Conservation (phyloP, 2,113 vertebrate species). For the Dunckerocampus dactyliophorus region DNA sequence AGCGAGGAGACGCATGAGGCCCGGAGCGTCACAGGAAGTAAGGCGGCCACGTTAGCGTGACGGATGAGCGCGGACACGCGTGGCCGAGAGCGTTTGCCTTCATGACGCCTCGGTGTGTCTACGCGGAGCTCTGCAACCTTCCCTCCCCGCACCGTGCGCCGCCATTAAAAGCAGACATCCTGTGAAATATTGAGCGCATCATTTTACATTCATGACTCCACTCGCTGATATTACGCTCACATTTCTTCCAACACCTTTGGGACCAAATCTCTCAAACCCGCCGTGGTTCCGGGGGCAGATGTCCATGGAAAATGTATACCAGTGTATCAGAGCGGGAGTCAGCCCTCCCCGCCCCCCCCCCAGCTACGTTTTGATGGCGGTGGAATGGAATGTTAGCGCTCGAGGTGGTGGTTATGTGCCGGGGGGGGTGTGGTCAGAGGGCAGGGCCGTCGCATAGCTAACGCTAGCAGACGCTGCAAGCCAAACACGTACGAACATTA, state of each 20-base stretch:
- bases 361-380: slow-evolving; percentile 44
- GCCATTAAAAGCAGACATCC: slow-evolving; percentile 43
- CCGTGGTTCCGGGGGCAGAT: slow-evolving; percentile 37
- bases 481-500: slow-evolving; percentile 42
- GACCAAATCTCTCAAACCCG: slow-evolving; percentile 38
- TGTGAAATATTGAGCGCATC: slow-evolving; percentile 65
- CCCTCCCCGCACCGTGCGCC: slow-evolving; percentile 10
- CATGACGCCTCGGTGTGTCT: slow-evolving; percentile 29
- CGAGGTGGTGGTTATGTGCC: slow-evolving; percentile 18
- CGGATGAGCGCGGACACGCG: slow-evolving; percentile 39
- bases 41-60: slow-evolving; percentile 53
- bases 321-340: slow-evolving; percentile 12
- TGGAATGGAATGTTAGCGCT: slow-evolving; percentile 18
- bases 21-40: slow-evolving; percentile 53
- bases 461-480: slow-evolving; percentile 40
- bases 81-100: slow-evolving; percentile 41
- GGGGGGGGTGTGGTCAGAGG: slow-evolving; percentile 39
- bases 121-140: slow-evolving; percentile 1
- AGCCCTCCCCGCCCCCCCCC: slow-evolving; percentile 37
- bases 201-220: slow-evolving; percentile 59
- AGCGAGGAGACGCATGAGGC: slow-evolving; percentile 55
- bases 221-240: slow-evolving; percentile 62
- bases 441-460: slow-evolving; percentile 45
- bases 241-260: slow-evolving; percentile 64
- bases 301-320: slow-evolving; percentile 48